These are phyloP conservation scores for Agonum fuliginosum DNA, from an alignment of 2,888 invertebrate species.

Conservation along the genomic window DNA sequence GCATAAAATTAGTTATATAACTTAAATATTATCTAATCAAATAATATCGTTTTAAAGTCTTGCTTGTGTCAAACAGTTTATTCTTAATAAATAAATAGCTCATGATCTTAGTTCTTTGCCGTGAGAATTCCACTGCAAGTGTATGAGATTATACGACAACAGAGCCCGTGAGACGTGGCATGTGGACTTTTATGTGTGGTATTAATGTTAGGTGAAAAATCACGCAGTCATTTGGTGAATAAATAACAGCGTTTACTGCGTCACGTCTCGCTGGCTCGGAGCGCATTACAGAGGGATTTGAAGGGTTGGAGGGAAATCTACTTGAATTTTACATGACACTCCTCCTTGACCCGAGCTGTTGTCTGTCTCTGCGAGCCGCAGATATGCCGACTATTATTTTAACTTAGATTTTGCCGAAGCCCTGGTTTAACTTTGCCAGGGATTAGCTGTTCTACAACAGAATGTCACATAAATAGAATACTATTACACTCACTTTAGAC, in stretches of 20 bases:
- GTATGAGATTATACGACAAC: too few species aligned
- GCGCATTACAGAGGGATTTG: conserved; percentile 55
- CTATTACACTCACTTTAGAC: too few species aligned
- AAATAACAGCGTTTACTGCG: conserved; percentile 53
- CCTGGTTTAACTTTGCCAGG: background rate
- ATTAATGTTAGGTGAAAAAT: conserved; percentile 57
- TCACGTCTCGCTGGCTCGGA: conserved; percentile 38
- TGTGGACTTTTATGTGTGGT: conserved; percentile 50
- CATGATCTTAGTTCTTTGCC: too few species aligned
- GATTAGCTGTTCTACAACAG: background rate
- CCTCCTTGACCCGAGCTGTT: conserved; percentile 9
- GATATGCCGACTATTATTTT: conserved; percentile 39
- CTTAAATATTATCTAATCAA: too few species aligned
- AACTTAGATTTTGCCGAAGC: conserved; percentile 1
- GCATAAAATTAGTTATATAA: too few species aligned
- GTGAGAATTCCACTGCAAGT: too few species aligned
- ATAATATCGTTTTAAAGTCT: too few species aligned
- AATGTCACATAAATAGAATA: too few species aligned
- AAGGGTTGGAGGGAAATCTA: conserved; percentile 51
- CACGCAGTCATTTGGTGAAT: conserved; percentile 56
- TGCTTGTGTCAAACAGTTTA: too few species aligned
- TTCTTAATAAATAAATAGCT: too few species aligned
- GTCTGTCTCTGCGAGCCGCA: conserved; percentile 9
- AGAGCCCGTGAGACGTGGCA: too few species aligned
- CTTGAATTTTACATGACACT: conserved; percentile 58